Evolutionary conservation across 2,797 vertebrate genomes (phyloP), one percentile per base, ranked within the genome.

Genomic region (Lagocephalus sceleratus): DNA sequence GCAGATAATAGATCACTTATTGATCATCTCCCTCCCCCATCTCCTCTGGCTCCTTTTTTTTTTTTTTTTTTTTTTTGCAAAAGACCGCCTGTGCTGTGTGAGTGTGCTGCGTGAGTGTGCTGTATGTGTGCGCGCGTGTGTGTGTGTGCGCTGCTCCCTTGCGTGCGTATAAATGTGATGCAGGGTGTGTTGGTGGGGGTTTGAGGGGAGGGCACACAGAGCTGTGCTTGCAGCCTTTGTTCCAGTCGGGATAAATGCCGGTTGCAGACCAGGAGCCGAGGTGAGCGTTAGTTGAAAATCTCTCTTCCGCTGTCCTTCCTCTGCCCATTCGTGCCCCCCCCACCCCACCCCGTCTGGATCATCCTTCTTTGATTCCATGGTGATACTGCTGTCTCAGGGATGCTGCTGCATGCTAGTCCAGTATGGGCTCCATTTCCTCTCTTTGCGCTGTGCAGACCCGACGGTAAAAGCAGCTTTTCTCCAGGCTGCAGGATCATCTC

Each of bases 401-500:
- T 88, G 87, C 82, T 78, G 79, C 74, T 51, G 56, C 62, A 58
- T 53, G 68, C 55, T 73, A 71, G 78, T 66, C 42, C 63, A 40
- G 66, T 68, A 85, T 86, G 94, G 93, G 81, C 78, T 82, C 78
- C 85, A 82, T 78, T 66, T 87, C 89, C 77, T 84, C 83, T 79
- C 89, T 74, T 78, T 83, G 76, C 88, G 76, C 82, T 91, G 90
- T 88, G 80, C 88, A 91, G 91, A 95, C 85, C 81, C 82, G 81
- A 93, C 92, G 93, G 94, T 96, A 95, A 90, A 63, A 66, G 71
- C 1, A 54, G n/a, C 17, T 56, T 60, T 62, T 71, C 58, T 68
- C 67, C 64, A 59, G 60, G 63, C 63, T 52, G 66, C 51, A 3
- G 50, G 63, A 64, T 79, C n/a, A 26, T 52, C 60, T 0, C 38